Conservation (phyloP, 1,140 invertebrate species). For the Stegodyphus dumicola region DNA sequence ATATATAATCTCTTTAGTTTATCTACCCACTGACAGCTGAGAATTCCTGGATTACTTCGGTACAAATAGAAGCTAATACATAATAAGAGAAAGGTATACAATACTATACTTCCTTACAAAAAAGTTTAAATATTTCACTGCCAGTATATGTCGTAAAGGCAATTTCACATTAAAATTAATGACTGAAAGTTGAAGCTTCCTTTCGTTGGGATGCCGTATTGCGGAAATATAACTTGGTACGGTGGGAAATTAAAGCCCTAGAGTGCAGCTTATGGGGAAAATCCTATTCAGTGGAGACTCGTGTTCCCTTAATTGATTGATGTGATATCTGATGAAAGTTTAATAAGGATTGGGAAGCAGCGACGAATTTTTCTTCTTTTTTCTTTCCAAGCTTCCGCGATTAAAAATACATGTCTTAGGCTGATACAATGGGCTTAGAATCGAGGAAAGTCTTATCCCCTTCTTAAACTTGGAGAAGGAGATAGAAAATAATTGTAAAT, state of each 20-base stretch:
- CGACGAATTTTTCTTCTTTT: not conserved
- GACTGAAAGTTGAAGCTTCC: not conserved
- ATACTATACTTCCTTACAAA: no score
- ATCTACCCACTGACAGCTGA: no score
- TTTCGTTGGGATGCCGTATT: slow-evolving; percentile 1
- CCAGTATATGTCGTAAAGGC: not conserved
- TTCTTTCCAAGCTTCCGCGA: not conserved
- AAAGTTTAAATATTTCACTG: no score
- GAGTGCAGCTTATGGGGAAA: not conserved
- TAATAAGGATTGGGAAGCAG: slow-evolving; percentile 22
- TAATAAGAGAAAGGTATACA: no score
- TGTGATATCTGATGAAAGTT: slow-evolving; percentile 39
- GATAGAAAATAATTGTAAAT: no score
- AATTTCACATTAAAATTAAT: slow-evolving; percentile 33
- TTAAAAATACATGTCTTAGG: not conserved
- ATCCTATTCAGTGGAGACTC: not conserved
- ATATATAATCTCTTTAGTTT: no score
- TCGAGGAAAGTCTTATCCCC: no score
- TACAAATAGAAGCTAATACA: no score
- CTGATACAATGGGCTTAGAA: no score
- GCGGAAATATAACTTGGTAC: not conserved
- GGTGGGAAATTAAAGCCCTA: not conserved
- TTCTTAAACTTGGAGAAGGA: no score
- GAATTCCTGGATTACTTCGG: no score
- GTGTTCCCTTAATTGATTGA: slow-evolving; percentile 42